These are phyloP conservation scores for Siniperca scherzeri DNA, from an alignment of 2,797 vertebrate species.

Conservation along the genomic window DNA sequence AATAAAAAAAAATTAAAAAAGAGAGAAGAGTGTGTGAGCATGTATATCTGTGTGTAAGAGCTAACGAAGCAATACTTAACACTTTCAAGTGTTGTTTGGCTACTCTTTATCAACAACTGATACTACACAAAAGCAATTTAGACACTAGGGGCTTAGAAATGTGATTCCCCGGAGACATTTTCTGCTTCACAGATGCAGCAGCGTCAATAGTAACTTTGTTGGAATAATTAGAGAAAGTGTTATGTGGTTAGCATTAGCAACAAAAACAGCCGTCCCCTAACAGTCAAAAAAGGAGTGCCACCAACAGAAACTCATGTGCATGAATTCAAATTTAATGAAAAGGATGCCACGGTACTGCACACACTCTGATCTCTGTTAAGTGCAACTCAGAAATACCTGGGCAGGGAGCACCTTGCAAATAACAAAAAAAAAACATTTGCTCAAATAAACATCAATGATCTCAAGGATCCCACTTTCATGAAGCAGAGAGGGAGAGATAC, in stretches of 20 bases:
- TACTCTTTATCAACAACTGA: constrained; percentile 8
- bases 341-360: background rate
- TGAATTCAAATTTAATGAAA: background rate
- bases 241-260: background rate
- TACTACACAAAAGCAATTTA: background rate
- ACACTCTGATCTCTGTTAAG: background rate
- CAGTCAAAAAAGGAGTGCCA: background rate
- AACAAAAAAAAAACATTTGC: background rate
- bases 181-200: background rate
- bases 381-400: background rate
- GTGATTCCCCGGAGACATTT: background rate
- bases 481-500: background rate
- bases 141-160: background rate
- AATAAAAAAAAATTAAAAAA: no score
- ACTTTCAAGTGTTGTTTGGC: constrained; percentile 5
- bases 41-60: background rate
- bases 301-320: background rate
- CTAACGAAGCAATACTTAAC: background rate
- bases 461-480: background rate
- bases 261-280: background rate
- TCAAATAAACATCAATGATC: background rate
- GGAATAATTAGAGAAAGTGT: background rate
- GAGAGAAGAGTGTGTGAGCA: no score
- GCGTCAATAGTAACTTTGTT: background rate
- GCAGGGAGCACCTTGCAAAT: background rate